A percentile compares a stretch with the other conserved stretches of the same genome.
phyloP scores from a whole-genome alignment of 1,140 invertebrate species.

The Calephelis nemesis region DNA sequence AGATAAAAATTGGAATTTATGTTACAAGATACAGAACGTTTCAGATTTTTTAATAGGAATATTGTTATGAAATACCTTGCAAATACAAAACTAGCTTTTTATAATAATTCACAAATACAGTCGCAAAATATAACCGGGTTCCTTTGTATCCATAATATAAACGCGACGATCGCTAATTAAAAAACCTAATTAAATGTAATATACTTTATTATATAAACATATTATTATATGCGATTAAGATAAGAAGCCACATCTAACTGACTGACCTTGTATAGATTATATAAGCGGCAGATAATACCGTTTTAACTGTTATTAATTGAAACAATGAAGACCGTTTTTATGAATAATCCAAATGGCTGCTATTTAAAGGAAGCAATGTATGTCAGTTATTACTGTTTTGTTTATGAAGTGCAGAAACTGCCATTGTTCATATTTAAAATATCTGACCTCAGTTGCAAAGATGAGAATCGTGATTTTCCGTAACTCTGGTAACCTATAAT shows the following conservation, averaged over 20 bases:
- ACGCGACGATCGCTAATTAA: too few species aligned
- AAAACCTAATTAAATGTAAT: too few species aligned
- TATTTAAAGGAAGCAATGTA: background rate
- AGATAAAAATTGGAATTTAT: too few species aligned
- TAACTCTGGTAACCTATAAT: background rate
- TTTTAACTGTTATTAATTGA: conserved; percentile 6
- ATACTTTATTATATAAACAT: too few species aligned
- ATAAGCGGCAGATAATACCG: conserved; percentile 5
- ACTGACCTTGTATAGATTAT: conserved; percentile 3
- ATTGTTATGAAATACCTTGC: too few species aligned
- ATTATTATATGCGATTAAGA: background rate
- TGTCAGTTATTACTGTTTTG: conserved; percentile 6
- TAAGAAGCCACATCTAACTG: background rate
- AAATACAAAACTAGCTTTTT: too few species aligned
- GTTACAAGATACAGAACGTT: too few species aligned
- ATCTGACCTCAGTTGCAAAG: background rate
- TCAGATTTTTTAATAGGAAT: too few species aligned
- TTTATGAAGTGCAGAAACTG: background rate
- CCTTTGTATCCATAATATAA: too few species aligned
- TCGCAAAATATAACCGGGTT: too few species aligned
- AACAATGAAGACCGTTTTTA: conserved; percentile 3
- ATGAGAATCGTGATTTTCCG: background rate
- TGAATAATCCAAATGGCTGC: background rate
- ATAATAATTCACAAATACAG: too few species aligned
- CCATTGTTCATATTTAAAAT: conserved; percentile 7